Evolutionary conservation across 2,113 vertebrate species (phyloP), one percentile per base, ranked within the genome.

Genomic region (Ictalurus punctatus): DNA sequence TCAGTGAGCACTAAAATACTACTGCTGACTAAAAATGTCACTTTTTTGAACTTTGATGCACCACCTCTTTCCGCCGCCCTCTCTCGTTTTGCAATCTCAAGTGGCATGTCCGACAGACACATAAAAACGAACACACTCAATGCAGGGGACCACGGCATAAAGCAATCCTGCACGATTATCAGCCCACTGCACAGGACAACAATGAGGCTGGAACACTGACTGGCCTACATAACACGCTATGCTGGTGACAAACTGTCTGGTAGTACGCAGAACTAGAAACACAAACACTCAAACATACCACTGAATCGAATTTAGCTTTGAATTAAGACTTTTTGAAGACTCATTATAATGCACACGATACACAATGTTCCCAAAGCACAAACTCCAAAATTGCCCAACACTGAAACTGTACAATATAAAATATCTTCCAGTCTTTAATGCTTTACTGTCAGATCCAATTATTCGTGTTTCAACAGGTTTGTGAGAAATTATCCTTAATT

Each of bases 21-120:
- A 90, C 91, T 93, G 90, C 90, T 92, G 89, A 92, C 92, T 91
- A 92, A 93, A 92, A 90, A 93, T 91, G 90, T 91, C 91, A 92
- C 92, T 91, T 93, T 93, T 90, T 86, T 90, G 80, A 91, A 88
- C 89, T 91, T 92, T 91, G 91, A 91, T 91, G 90, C 76, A 40
- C 87, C 74, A 86, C 89, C 85, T 85, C 87, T 87, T 90, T 90
- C 88, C 78, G 54, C 58, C 87, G 48, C 84, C 37, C 89, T 87
- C 83, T 81, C 27, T 78, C 12, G 81, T 83, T 86, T 86, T 84
- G 73, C 83, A 88, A 90, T 90, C 84, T 89, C 63, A 71, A 91
- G 89, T 84, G 80, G 79, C 85, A 88, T 89, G 86, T 87, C 85
- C 76, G 83, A 92, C 54, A 27, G 40, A 87, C 89, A 87, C 84